Evolutionary conservation across 2,888 invertebrate genomes (phyloP).

Genomic region (Agrochola macilenta): DNA sequence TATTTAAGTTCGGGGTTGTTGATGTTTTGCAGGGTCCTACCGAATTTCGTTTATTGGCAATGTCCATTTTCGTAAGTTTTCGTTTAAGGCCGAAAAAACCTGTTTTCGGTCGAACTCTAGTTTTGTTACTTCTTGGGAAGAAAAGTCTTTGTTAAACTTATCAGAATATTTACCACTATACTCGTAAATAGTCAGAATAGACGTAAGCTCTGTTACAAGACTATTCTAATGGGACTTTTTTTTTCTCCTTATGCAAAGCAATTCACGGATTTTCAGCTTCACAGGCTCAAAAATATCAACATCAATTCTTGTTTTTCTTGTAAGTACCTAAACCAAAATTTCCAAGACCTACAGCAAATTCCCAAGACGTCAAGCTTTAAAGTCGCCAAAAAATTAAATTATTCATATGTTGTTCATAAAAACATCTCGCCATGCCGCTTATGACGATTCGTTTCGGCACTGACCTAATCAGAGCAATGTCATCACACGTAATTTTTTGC

Average conservation of each 20-base stretch:
- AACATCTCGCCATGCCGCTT: conserved; percentile 25
- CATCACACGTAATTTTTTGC: conserved; percentile 62
- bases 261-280: neutral
- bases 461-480: conserved; percentile 67
- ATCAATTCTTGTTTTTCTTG: neutral
- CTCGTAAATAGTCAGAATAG: neutral
- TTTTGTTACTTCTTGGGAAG: neutral
- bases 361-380: conserved; percentile 4
- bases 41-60: no score
- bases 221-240: neutral
- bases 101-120: no score
- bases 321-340: neutral
- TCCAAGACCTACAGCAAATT: conserved; percentile 4
- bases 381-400: conserved; percentile 7
- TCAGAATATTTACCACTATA: neutral
- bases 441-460: conserved; percentile 62
- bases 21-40: neutral
- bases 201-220: no score
- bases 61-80: no score
- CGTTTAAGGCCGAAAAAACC: no score
- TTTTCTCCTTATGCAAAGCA: neutral
- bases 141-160: neutral
- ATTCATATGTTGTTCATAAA: conserved; percentile 23
- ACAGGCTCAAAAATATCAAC: conserved; percentile 1
- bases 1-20: neutral